phyloP scores from a whole-genome alignment of 1,140 invertebrate genomes.

The Drosophila ananassae region DNA sequence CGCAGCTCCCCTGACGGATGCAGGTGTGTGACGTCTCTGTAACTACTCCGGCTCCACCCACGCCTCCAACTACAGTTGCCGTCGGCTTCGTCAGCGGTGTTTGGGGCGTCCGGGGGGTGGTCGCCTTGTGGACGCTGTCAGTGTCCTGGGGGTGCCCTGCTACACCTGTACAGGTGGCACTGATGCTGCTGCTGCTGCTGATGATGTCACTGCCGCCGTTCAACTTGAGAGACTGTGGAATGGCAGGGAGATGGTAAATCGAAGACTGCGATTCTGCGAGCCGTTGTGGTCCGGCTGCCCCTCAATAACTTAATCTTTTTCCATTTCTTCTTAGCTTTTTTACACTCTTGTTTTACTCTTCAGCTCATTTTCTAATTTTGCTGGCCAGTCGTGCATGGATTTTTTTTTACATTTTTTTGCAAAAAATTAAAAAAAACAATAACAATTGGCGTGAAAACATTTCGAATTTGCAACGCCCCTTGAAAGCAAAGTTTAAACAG shows the following conservation, averaged over 20 bases:
- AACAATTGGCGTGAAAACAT: slow-evolving; percentile 23
- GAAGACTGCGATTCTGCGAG: slow-evolving; percentile 42
- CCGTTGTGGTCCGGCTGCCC: slow-evolving; percentile 48
- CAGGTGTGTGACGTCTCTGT: slow-evolving; percentile 31
- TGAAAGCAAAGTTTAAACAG: slow-evolving; percentile 40
- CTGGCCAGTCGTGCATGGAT: slow-evolving; percentile 71
- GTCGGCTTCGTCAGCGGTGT: slow-evolving; percentile 7
- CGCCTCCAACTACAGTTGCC: neutral
- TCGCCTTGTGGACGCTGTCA: too few relatives aligned
- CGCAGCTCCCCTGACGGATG: slow-evolving; percentile 43
- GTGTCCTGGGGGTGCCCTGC: slow-evolving; percentile 24
- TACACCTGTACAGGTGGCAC: slow-evolving; percentile 13
- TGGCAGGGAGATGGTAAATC: slow-evolving; percentile 35
- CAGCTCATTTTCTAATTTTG: slow-evolving; percentile 65
- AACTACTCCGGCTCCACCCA: neutral
- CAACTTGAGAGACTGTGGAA: slow-evolving; percentile 77
- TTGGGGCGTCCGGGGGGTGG: slow-evolving; percentile 9
- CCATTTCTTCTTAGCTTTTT: slow-evolving; percentile 9
- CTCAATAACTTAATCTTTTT: slow-evolving; percentile 44
- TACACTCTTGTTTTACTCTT: slow-evolving; percentile 39
- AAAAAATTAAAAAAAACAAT: slow-evolving; percentile 13
- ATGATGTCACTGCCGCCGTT: slow-evolving; percentile 61
- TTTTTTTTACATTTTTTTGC: slow-evolving; percentile 39
- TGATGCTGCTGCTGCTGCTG: slow-evolving; percentile 27
- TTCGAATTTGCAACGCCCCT: slow-evolving; percentile 65